Conservation (phyloP, 2,113 vertebrate species). For the Pterophyllum scalare region DNA sequence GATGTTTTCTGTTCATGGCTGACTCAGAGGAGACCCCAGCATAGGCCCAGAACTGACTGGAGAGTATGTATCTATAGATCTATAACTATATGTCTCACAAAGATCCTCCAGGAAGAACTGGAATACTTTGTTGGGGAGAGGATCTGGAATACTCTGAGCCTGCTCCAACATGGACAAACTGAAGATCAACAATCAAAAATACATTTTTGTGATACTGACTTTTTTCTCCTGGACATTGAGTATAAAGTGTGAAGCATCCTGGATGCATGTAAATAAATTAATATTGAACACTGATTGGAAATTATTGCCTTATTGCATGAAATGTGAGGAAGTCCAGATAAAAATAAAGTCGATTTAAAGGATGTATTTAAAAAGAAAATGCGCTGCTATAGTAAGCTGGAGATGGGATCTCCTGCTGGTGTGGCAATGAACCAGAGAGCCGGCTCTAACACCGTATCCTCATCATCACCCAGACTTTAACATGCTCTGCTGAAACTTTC, state of each 20-base stretch:
- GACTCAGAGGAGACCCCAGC: neutral
- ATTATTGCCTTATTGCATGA: neutral
- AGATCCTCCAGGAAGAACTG: neutral
- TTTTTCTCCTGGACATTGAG: too few species aligned
- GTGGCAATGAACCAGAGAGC: neutral
- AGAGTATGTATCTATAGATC: neutral
- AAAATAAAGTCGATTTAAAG: neutral
- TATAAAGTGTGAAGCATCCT: neutral
- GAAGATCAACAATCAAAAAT: accelerated
- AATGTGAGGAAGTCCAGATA: neutral
- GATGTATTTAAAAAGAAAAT: too few species aligned
- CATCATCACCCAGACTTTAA: neutral
- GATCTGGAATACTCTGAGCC: neutral
- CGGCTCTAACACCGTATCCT: neutral
- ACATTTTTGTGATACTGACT: neutral
- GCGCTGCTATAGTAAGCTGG: too few species aligned
- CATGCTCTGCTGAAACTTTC: neutral
- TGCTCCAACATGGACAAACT: neutral
- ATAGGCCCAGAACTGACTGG: neutral
- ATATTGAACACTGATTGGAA: neutral
- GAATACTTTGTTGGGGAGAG: neutral
- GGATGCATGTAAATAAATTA: neutral
- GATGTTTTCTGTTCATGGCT: neutral
- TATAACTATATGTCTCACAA: neutral
- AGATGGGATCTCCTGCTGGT: neutral